These are phyloP conservation scores for Temnothorax nylanderi DNA, from an alignment of 1,140 invertebrate species.

Conservation along the genomic window DNA sequence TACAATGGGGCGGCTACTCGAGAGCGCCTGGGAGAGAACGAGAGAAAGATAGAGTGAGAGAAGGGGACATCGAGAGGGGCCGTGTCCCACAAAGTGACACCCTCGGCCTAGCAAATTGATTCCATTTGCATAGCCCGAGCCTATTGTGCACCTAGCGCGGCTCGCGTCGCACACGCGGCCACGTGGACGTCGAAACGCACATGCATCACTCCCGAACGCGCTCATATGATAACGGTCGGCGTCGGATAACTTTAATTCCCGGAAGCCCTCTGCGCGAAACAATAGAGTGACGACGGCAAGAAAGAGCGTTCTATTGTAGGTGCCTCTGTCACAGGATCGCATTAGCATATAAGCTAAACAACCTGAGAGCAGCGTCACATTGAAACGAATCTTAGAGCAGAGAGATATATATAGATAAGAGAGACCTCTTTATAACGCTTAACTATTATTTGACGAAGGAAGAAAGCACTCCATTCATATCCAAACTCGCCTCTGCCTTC, in stretches of 20 bases:
- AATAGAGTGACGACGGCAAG: constrained; percentile 12
- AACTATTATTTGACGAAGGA: constrained; percentile 5
- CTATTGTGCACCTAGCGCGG: constrained; percentile 57
- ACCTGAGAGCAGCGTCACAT: not conserved
- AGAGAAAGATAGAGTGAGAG: not conserved
- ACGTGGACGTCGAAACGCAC: constrained; percentile 38
- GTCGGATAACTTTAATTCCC: constrained; percentile 53
- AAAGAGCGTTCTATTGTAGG: constrained; percentile 8
- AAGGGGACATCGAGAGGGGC: not conserved
- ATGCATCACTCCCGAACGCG: constrained; percentile 1
- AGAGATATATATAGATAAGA: not conserved
- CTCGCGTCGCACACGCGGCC: constrained; percentile 24
- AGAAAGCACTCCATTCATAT: not conserved
- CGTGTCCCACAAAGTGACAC: constrained; percentile 48
- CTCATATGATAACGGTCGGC: constrained; percentile 22
- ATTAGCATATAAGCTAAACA: constrained; percentile 37
- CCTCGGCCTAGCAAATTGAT: constrained; percentile 69
- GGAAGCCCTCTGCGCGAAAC: constrained; percentile 16
- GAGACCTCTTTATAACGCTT: not conserved
- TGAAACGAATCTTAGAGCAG: not conserved
- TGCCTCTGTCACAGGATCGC: not conserved
- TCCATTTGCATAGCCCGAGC: constrained; percentile 69
- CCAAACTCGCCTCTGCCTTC: not conserved
- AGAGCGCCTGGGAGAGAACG: not conserved
- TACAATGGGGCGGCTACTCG: constrained; percentile 24